Percentiles rank a stretch among this genome's conserved stretches.
phyloP scores from a whole-genome alignment of 2,113 vertebrate species.

The Ctenomys sociabilis region DNA sequence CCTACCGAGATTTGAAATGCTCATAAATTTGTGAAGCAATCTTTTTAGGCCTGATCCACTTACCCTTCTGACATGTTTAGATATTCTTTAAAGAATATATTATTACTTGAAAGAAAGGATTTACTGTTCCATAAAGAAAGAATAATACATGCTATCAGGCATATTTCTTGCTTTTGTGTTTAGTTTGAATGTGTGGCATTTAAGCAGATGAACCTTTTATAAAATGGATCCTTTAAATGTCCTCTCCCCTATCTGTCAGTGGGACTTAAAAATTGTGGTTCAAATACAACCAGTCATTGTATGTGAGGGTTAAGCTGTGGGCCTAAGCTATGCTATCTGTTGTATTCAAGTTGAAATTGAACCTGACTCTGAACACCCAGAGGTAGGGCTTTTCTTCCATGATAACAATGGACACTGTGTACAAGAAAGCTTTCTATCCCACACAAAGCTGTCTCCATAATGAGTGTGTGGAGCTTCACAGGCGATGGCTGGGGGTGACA shows the following conservation, averaged over 20 bases:
- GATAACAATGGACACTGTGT: neutral
- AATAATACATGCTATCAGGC: neutral
- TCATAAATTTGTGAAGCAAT: slow-evolving; percentile 5
- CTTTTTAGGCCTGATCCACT: neutral
- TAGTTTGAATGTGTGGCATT: slow-evolving; percentile 31
- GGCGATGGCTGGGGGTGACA: neutral
- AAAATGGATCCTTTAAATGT: neutral
- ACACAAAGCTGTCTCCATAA: neutral
- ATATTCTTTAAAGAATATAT: slow-evolving; percentile 45
- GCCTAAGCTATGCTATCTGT: neutral
- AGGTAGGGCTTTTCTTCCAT: neutral
- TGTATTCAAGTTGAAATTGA: neutral
- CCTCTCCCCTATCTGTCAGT: neutral
- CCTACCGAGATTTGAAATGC: slow-evolving; percentile 36
- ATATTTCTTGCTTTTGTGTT: slow-evolving; percentile 45
- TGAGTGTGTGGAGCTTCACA: neutral
- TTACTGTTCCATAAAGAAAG: slow-evolving; percentile 54
- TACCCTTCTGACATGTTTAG: slow-evolving; percentile 48
- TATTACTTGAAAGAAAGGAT: slow-evolving; percentile 30
- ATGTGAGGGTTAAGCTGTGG: neutral
- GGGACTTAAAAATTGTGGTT: neutral
- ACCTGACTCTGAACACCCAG: neutral
- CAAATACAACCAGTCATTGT: neutral
- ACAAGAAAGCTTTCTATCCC: neutral
- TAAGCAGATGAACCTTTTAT: slow-evolving; percentile 11